Percentiles rank a stretch among this genome's conserved stretches.
Evolutionary conservation across 2,113 vertebrate species (phyloP).

Genomic region (Brachionichthys hirsutus): DNA sequence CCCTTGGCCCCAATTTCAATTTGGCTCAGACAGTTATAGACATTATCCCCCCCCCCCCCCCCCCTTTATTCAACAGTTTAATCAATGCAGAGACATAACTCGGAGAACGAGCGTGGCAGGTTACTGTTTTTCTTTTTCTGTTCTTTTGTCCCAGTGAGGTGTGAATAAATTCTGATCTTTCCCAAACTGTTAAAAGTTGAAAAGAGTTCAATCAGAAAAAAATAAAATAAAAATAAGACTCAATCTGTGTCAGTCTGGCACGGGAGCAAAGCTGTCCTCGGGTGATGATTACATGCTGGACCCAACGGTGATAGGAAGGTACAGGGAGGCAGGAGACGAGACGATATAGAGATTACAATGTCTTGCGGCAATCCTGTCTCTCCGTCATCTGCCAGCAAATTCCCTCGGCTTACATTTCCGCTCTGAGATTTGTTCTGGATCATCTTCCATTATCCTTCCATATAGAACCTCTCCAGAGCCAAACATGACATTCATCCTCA

Average conservation of each 20-base stretch:
- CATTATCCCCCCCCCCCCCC: too few relatives aligned
- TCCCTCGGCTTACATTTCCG: constrained; percentile 38
- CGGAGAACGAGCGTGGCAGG: constrained; percentile 16
- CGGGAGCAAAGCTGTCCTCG: constrained; percentile 52
- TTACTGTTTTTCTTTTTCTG: constrained; percentile 34
- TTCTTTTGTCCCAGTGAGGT: constrained; percentile 2
- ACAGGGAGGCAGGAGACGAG: constrained; percentile 36
- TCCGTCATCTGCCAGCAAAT: constrained; percentile 48
- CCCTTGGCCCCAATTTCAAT: constrained; percentile 38
- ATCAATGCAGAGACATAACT: constrained; percentile 29
- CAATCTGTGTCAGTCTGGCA: constrained; percentile 39
- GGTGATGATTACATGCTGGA: constrained; percentile 65
- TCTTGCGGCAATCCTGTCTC: constrained; percentile 55
- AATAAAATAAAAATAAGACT: constrained; percentile 3
- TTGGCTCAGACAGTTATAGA: constrained; percentile 34
- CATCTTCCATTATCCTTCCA: constrained; percentile 50
- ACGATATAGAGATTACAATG: constrained; percentile 62
- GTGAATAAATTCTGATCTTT: constrained; percentile 3
- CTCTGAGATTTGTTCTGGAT: constrained; percentile 49
- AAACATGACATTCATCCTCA: constrained; percentile 19
- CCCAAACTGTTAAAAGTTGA: too few relatives aligned
- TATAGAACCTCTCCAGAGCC: constrained; percentile 38
- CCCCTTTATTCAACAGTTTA: constrained; percentile 32
- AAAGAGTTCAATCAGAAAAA: background rate
- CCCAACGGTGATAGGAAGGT: constrained; percentile 44